Conservation (phyloP, 92 coral and sea anemone species). For the Nematostella vectensis region DNA sequence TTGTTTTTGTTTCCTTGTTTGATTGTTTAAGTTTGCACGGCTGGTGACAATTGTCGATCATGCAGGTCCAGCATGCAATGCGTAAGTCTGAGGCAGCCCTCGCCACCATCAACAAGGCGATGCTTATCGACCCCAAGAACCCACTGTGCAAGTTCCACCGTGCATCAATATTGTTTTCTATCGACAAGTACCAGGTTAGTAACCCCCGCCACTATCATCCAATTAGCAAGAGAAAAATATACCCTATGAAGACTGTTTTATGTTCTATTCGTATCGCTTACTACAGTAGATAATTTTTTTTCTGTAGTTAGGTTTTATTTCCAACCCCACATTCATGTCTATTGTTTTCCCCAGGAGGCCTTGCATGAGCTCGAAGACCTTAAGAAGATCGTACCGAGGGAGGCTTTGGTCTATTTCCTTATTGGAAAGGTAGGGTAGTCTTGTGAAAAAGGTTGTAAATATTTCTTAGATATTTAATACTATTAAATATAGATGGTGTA, state of each 20-base stretch:
- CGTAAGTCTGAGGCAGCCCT: constrained; percentile 83
- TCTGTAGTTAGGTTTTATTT: no score
- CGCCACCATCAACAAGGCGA: constrained; percentile 84
- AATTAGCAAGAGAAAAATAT: no score
- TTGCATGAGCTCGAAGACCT: constrained; percentile 89
- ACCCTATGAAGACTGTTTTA: no score
- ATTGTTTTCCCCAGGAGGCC: constrained; percentile 92
- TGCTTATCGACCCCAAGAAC: constrained; percentile 89
- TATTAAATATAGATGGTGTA: no score
- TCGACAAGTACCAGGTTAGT: constrained; percentile 78
- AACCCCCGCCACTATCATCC: background rate
- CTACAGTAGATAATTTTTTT: no score
- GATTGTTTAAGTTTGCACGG: no score
- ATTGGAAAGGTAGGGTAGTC: constrained; percentile 77
- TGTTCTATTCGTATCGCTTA: no score
- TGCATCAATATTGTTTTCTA: constrained; percentile 87
- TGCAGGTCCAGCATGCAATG: constrained; percentile 93
- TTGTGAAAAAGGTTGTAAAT: background rate
- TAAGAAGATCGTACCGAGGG: constrained; percentile 87
- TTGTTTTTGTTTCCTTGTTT: no score
- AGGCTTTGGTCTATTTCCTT: constrained; percentile 90
- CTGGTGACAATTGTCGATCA: no score
- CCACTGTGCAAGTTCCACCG: constrained; percentile 97
- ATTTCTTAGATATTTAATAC: no score
- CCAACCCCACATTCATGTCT: no score